phyloP scores from a whole-genome alignment of 2,797 vertebrate genomes.

The Gymnodraco acuticeps region DNA sequence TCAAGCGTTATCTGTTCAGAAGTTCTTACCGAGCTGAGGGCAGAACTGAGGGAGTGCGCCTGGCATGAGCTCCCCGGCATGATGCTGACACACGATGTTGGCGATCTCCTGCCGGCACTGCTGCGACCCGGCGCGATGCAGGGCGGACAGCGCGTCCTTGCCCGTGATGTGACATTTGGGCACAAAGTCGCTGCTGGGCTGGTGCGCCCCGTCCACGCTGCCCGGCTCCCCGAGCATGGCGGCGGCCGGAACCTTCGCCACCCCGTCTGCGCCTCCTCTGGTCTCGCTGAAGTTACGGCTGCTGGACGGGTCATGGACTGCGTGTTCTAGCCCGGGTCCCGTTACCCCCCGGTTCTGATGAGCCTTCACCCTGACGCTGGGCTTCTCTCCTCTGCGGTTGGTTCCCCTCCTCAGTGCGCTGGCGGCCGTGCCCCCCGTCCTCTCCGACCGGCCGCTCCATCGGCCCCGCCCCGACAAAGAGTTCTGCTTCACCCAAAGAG shows the following conservation, averaged over 20 bases:
- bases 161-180: slow-evolving; percentile 94
- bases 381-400: slow-evolving; percentile 77
- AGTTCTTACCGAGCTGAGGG: slow-evolving; percentile 89
- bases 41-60: slow-evolving; percentile 91
- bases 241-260: slow-evolving; percentile 69
- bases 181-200: slow-evolving; percentile 89
- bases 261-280: slow-evolving; percentile 68
- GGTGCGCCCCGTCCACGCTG: slow-evolving; percentile 94
- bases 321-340: slow-evolving; percentile 56
- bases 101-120: slow-evolving; percentile 96
- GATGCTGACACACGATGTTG: slow-evolving; percentile 95
- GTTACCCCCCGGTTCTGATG: slow-evolving; percentile 59
- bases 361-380: slow-evolving; percentile 69
- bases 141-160: slow-evolving; percentile 94
- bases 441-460: slow-evolving; percentile 84
- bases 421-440: slow-evolving; percentile 78
- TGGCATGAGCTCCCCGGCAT: slow-evolving; percentile 93
- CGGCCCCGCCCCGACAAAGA: slow-evolving; percentile 81
- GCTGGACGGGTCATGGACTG: slow-evolving; percentile 85
- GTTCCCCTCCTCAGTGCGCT: slow-evolving; percentile 79
- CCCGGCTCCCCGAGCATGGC: slow-evolving; percentile 91
- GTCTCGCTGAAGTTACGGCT: slow-evolving; percentile 89
- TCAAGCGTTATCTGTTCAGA: background rate
- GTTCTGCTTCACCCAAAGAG: slow-evolving; percentile 87
- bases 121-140: slow-evolving; percentile 91